Evolutionary conservation across 2,888 invertebrate species (phyloP), one percentile per base, ranked within the genome.

Genomic region (Criorhina ranunculi): DNA sequence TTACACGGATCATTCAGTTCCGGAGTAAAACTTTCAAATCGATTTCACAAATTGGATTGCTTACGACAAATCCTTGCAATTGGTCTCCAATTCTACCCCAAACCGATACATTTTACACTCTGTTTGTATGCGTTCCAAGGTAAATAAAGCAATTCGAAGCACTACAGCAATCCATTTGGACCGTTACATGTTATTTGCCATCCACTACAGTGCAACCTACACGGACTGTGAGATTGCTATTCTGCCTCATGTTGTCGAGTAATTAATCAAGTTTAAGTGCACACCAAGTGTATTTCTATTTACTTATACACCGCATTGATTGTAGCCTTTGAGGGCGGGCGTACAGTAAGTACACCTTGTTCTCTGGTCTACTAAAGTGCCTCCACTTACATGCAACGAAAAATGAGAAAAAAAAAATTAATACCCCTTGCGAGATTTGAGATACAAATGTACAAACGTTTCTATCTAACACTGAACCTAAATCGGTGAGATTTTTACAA

Each of bases 241-340:
- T 62, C 37, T 42, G 33, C 59, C 62, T 42, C 55, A 35, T 60
- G 69, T 40, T 75, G 46, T 44, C 35, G 59, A 64, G 67, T 69
- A 75, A 62, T 79, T 83, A 78, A 83, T 83, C 83, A 83, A 79
- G 62, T 69, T 79, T 75, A 69, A 83, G 67, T 79, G 66, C 77
- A 53, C 59, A 46, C 66, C 57, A 64, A 76, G 60, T 62, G 70
- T 70, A 59, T 70, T 72, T 70, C 64, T 77, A 57, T 72, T 78
- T 78, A 78, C 82, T 60, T 60, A 72, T 60, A 82, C 64, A 66
- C 37, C 67, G 42, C 17, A 78, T 55, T 77, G 46, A 67, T 78
- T 66, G 11, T n/a, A 35, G 40, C 40, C 11, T 44, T 78, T 53
- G 53, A 60, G 37, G 77, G 51, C 15, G 55, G 60, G 9, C 37